Base-by-base conservation (phyloP, 2,113 vertebrate genomes). In the Gopherus flavomarginatus region DNA sequence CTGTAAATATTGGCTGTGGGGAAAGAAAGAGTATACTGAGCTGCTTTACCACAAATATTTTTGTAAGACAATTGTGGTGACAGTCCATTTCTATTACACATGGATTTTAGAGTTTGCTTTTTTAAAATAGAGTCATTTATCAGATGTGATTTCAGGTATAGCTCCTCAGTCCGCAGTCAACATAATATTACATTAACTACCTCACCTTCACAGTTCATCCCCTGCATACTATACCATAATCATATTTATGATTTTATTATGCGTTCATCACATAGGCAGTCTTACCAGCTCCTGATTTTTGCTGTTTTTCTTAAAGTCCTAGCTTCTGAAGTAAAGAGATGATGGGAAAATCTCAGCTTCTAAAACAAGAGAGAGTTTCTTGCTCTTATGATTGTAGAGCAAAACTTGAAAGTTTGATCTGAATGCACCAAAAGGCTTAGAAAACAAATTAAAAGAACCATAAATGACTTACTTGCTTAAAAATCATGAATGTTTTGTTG, bases 141-240 rank as follows among this genome's bases (percentile, higher is more conserved):
- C 85, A 93, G 85, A 88, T 93, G 89, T 93, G 83, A 89, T 94
- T 96, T 94, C 92, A 96, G 95, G 93, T 86, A 85, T 89, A 95
- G 77, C 91, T 88, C 93, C 84, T 89, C 85, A 87, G 81, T 62
- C n/a, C 81, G 92, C 19, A 82, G 50, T 27, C 77, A 90, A 95
- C 80, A 90, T 93, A 95, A 90, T 52, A 80, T 16, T 82, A 52
- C 35, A 82, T 27, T 72, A 17, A 86, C 35, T 88, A 31, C 38
- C 88, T 93, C 90, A 97, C 88, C 56, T 90, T 52, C 88, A 95
- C 78, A 35, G 93, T 77, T 13, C 87, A 86, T 47, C 59, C 94
- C 53, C 81, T 89, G 44, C 35, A 49, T 0, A 0, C 59, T 1
- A 4, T 52, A 87, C 81, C 44, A 89, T 47, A 83, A 87, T 59